Evolutionary conservation across 2,797 vertebrate genomes (phyloP), one percentile per base, ranked within the genome.

Genomic region (Odontamblyopus lacepedii): DNA sequence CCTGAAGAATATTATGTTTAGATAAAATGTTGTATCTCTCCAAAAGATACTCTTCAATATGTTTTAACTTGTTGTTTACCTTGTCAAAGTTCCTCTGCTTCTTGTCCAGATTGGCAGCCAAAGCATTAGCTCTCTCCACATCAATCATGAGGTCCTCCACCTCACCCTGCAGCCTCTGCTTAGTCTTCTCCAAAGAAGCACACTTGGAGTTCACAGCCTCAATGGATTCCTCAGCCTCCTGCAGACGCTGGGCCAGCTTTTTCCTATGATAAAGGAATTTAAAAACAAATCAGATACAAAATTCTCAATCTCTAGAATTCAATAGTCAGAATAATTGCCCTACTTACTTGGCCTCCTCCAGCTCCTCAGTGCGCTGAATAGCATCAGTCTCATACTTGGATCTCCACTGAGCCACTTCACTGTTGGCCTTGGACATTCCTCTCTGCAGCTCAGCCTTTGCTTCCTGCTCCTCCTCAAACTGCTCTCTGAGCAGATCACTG

Each of bases 181-280:
- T 95, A 0, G 94, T 95, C 87, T 95, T 63, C 30, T 63, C 62
- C 62, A 63, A 63, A 16, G 94, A 95, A 32, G 92, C 90, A 63
- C 94, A 94, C 67, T 95, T 95, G 72, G 94, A 72, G 50, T 95
- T 95, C 60, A 93, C 89, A 0, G 94, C 94, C 74, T 95, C 95
- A 0, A 93, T 90, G 0, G 91, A 90, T 27, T 66, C 64, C 64
- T 66, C 64, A 51, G 64, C 64, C 26, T 66, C 64, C 44, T 66
- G 64, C 64, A 66, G 64, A 9, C 64, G 64, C 44, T 66, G 64
- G 15, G 64, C 64, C 23, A 66, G 64, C 44, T 66, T 66, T 66
- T 66, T 66, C 44, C 64, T 66, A 13, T 66, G 23, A 27, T 16
- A 16, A 66, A 23, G 44, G 27, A 48, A 29, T n/a, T 38, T 15